Evolutionary conservation across 2,797 vertebrate genomes (phyloP).

Genomic region (Gallinago stenura): DNA sequence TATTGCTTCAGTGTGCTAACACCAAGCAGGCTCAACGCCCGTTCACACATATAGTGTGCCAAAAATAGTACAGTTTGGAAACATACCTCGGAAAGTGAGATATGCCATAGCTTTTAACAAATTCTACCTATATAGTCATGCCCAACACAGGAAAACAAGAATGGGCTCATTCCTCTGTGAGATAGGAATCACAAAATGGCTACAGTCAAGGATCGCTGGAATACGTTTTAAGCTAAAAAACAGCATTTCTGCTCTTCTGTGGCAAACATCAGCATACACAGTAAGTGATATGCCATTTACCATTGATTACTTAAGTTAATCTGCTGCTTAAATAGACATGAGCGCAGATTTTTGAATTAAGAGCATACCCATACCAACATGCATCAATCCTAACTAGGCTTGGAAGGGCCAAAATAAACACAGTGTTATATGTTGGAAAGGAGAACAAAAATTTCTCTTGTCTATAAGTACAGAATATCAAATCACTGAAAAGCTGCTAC

Average conservation of each 20-base stretch:
- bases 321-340: conserved; percentile 37
- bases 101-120: conserved; percentile 56
- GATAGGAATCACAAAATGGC: conserved; percentile 72
- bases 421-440: neutral
- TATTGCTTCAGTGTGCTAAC: conserved; percentile 65
- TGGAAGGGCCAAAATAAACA: conserved; percentile 47
- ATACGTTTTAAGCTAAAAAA: conserved; percentile 58
- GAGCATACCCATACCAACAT: conserved; percentile 65
- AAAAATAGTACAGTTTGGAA: conserved; percentile 46
- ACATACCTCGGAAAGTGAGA: conserved; percentile 37
- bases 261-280: conserved; percentile 70
- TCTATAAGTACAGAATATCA: neutral
- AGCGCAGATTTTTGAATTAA: conserved; percentile 63
- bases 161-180: conserved; percentile 47
- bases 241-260: conserved; percentile 65
- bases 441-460: neutral
- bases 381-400: conserved; percentile 65
- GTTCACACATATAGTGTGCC: conserved; percentile 76
- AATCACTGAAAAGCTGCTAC: neutral
- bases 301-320: conserved; percentile 49
- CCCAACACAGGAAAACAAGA: conserved; percentile 68
- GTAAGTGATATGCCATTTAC: conserved; percentile 63
- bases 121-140: conserved; percentile 48
- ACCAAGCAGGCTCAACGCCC: conserved; percentile 70
- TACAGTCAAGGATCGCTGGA: conserved; percentile 60